Percentiles rank a stretch among this genome's conserved stretches.
These are phyloP conservation scores for Helogale parvula DNA, from an alignment of 2,113 vertebrate genomes.

Conservation along the genomic window DNA sequence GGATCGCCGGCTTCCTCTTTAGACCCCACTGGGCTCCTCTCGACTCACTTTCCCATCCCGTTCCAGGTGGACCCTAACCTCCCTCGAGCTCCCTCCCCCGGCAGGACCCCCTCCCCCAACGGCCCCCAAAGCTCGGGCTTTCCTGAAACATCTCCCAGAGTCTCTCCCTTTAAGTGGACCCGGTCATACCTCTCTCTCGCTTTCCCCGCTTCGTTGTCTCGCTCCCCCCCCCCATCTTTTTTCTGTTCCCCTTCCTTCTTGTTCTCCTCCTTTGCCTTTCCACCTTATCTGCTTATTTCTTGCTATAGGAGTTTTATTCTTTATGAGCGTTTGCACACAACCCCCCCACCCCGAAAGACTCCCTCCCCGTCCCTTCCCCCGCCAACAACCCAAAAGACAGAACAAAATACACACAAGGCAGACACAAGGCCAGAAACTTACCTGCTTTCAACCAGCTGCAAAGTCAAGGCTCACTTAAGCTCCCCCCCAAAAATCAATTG, in stretches of 20 bases:
- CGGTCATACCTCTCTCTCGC: slow-evolving; percentile 59
- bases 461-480: slow-evolving; percentile 95
- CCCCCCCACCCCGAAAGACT: slow-evolving; percentile 60
- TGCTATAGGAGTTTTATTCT: slow-evolving; percentile 85
- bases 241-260: slow-evolving; percentile 77
- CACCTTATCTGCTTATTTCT: slow-evolving; percentile 81
- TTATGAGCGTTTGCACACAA: slow-evolving; percentile 89
- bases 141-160: slow-evolving; percentile 55
- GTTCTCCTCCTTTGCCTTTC: slow-evolving; percentile 21
- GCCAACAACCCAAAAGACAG: slow-evolving; percentile 82
- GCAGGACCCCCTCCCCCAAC: background rate
- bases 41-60: slow-evolving; percentile 69
- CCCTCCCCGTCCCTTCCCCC: slow-evolving; percentile 67
- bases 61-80: slow-evolving; percentile 72
- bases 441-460: slow-evolving; percentile 95
- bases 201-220: slow-evolving; percentile 68
- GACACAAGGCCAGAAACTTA: slow-evolving; percentile 96
- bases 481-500: slow-evolving; percentile 92
- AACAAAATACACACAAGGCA: slow-evolving; percentile 85
- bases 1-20: slow-evolving; percentile 57
- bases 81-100: slow-evolving; percentile 34
- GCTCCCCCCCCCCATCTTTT: slow-evolving; percentile 72
- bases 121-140: slow-evolving; percentile 45
- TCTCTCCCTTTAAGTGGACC: slow-evolving; percentile 70
- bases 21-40: slow-evolving; percentile 19